phyloP scores from a whole-genome alignment of 2,113 vertebrate genomes.

The Tragelaphus imberbis region DNA sequence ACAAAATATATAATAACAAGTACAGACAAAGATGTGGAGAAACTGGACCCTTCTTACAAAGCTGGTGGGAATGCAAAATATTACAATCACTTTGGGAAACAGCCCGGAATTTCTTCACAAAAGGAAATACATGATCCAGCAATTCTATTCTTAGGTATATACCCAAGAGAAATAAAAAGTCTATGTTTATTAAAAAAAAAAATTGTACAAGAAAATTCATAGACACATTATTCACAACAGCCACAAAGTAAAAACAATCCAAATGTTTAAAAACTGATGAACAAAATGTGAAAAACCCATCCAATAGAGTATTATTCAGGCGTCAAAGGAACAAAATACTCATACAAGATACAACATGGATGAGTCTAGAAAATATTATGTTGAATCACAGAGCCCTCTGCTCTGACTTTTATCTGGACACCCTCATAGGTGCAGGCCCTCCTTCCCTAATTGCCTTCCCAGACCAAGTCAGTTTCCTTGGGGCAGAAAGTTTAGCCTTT shows the following conservation, averaged over 20 bases:
- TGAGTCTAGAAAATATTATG: not conserved
- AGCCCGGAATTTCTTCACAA: not conserved
- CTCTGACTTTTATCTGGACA: not conserved
- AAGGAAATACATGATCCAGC: not conserved
- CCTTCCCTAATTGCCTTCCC: not conserved
- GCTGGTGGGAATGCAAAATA: not conserved
- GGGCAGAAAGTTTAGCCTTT: not conserved
- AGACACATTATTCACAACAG: not conserved
- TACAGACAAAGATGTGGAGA: not conserved
- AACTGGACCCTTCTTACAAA: not conserved
- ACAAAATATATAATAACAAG: not conserved
- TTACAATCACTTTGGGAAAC: not conserved
- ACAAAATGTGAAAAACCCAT: not conserved
- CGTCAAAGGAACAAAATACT: not conserved
- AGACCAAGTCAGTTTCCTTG: not conserved
- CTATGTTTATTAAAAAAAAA: not conserved
- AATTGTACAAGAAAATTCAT: not conserved
- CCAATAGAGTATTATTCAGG: not conserved
- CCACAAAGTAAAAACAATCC: not conserved
- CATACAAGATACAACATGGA: not conserved
- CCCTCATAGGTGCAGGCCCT: fast-evolving
- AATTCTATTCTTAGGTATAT: not conserved
- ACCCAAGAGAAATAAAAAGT: not conserved
- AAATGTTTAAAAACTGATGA: not conserved
- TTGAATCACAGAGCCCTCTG: not conserved